Percentiles rank a stretch among this genome's conserved stretches.
These are phyloP conservation scores for Nematopogon swammerdamellus DNA, from an alignment of 2,888 invertebrate species.

Conservation along the genomic window DNA sequence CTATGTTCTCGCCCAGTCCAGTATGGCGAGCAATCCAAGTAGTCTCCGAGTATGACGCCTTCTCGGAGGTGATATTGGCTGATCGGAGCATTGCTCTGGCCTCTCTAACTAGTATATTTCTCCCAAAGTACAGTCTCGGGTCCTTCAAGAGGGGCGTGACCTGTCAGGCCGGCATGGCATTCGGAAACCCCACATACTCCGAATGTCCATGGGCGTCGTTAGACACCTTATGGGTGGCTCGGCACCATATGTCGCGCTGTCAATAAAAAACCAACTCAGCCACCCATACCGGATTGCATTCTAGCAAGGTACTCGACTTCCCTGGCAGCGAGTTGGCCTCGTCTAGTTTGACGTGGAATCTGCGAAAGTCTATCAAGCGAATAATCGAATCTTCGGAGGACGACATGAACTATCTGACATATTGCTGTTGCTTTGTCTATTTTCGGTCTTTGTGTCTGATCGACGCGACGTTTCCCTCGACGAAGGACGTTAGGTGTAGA, in stretches of 20 bases:
- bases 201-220: background rate
- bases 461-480: too few species aligned
- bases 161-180: background rate
- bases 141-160: background rate
- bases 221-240: background rate
- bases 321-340: background rate
- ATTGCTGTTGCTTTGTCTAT: background rate
- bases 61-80: too few species aligned
- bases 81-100: too few species aligned
- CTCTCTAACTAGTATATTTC: too few species aligned
- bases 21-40: too few species aligned
- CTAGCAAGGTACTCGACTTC: too few species aligned
- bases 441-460: too few species aligned
- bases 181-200: background rate
- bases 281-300: background rate
- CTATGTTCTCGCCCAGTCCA: too few species aligned
- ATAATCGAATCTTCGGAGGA: conserved; percentile 2
- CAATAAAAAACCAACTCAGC: background rate
- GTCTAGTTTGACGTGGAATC: too few species aligned
- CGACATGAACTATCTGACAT: background rate
- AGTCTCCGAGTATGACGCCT: too few species aligned
- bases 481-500: too few species aligned
- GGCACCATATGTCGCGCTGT: background rate
- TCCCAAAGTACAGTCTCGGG: background rate
- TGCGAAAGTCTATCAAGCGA: conserved; percentile 2